Evolutionary conservation across 2,888 invertebrate genomes (phyloP).

Genomic region (Zaprionus obscuricornis): DNA sequence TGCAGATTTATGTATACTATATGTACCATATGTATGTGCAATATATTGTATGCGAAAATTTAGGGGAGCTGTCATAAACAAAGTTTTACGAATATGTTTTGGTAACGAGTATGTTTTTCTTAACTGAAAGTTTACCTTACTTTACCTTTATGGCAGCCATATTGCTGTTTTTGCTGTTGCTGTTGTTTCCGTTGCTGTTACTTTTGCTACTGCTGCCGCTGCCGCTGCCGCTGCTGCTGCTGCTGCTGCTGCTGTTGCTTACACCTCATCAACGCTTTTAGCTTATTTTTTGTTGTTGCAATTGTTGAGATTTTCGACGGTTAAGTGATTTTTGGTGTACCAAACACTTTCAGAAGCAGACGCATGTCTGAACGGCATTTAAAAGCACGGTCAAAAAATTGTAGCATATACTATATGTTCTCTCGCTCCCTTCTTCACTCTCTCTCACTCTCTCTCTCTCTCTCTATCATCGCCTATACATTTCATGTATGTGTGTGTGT

Average conservation of each 20-base stretch:
- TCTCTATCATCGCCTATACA: not conserved
- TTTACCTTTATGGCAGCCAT: constrained; percentile 41
- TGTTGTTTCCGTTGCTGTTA: constrained; percentile 21
- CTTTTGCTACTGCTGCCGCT: constrained; percentile 13
- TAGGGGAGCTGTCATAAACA: constrained; percentile 23
- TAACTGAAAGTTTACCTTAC: constrained; percentile 57
- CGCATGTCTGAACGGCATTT: constrained; percentile 21
- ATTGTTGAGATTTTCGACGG: constrained; percentile 58
- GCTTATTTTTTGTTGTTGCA: constrained; percentile 25
- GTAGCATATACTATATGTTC: constrained; percentile 27
- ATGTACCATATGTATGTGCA: too few species aligned
- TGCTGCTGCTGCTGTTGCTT: constrained; percentile 14
- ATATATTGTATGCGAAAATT: not conserved
- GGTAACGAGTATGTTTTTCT: constrained; percentile 55
- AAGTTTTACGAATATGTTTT: constrained; percentile 42
- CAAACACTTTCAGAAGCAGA: constrained; percentile 52
- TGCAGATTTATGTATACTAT: too few species aligned
- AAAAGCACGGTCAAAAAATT: constrained; percentile 25
- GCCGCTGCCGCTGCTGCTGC: constrained; percentile 18
- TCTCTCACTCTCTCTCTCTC: not conserved
- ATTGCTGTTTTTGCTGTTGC: constrained; percentile 12
- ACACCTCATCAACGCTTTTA: constrained; percentile 44
- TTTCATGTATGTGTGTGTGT: not conserved
- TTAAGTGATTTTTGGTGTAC: constrained; percentile 73
- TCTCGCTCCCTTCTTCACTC: not conserved